Conservation (phyloP, 1,140 invertebrate genomes). For the Coelopa frigida region DNA sequence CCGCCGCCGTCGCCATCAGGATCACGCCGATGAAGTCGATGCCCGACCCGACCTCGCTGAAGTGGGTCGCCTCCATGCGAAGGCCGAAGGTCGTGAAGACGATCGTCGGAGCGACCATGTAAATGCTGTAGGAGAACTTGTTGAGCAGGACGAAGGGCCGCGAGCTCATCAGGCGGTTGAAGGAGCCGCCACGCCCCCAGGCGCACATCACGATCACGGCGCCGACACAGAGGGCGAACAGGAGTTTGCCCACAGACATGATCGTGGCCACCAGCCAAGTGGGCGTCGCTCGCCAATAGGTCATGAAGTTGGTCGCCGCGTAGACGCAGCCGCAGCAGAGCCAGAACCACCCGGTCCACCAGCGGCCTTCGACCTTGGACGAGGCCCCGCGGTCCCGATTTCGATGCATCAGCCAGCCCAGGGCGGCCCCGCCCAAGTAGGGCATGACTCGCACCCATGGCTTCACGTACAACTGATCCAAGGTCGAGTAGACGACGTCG, state of each 20-base stretch:
- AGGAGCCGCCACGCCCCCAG: conserved; percentile 15
- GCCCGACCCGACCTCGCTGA: conserved; percentile 14
- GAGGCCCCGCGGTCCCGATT: neutral
- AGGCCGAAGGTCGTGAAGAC: conserved; percentile 13
- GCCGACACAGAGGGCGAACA: conserved; percentile 33
- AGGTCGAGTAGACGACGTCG: conserved; percentile 15
- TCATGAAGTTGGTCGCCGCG: conserved; percentile 21
- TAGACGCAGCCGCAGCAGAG: conserved; percentile 18
- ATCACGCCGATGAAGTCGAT: conserved; percentile 15
- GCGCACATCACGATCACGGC: conserved; percentile 18
- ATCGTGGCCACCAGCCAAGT: conserved; percentile 17
- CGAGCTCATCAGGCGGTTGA: conserved; percentile 11
- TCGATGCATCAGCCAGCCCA: conserved; percentile 16
- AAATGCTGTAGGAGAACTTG: conserved; percentile 20
- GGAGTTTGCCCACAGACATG: conserved; percentile 26
- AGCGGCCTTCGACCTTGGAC: too few species aligned
- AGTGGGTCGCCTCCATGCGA: conserved; percentile 16
- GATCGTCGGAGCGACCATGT: conserved; percentile 18
- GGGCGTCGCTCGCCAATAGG: conserved; percentile 18
- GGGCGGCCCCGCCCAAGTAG: conserved; percentile 15
- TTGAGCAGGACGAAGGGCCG: conserved; percentile 13
- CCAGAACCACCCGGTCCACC: conserved; percentile 21
- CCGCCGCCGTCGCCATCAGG: conserved; percentile 9
- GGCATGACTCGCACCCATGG: conserved; percentile 19
- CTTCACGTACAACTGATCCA: conserved; percentile 18